Conservation (phyloP, 2,888 invertebrate species). For the Pardosa pseudoannulata region DNA sequence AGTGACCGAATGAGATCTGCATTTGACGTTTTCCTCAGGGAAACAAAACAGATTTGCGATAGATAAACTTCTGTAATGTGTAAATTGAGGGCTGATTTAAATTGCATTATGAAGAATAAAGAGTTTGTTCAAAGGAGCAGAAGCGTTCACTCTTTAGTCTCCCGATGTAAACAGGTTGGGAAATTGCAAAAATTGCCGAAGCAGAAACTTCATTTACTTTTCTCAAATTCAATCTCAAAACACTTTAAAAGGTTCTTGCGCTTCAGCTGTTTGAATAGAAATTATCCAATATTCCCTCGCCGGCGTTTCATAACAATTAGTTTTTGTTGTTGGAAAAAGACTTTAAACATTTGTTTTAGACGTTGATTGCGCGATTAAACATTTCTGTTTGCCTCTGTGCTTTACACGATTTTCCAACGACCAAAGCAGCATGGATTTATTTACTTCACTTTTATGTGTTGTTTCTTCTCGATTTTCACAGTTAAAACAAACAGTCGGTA, state of each 20-base stretch:
- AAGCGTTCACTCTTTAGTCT: background rate
- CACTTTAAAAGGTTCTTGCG: background rate
- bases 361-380: background rate
- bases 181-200: background rate
- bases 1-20: no score
- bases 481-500: no score
- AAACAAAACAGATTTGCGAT: no score
- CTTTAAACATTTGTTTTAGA: background rate
- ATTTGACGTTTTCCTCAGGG: no score
- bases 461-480: no score
- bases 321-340: background rate
- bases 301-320: background rate
- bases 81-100: background rate
- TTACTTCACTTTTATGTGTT: no score
- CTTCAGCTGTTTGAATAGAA: background rate
- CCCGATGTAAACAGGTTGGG: background rate
- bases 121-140: no score
- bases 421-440: no score
- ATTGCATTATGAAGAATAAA: background rate
- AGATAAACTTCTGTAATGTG: no score
- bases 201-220: slow-evolving; percentile 2
- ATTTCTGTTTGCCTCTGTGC: no score
- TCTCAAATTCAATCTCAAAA: background rate
- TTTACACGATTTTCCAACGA: no score
- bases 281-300: background rate